Percentiles rank a stretch among this genome's conserved stretches.
Evolutionary conservation across 2,888 invertebrate genomes (phyloP).

Genomic region (Mythimna impura): DNA sequence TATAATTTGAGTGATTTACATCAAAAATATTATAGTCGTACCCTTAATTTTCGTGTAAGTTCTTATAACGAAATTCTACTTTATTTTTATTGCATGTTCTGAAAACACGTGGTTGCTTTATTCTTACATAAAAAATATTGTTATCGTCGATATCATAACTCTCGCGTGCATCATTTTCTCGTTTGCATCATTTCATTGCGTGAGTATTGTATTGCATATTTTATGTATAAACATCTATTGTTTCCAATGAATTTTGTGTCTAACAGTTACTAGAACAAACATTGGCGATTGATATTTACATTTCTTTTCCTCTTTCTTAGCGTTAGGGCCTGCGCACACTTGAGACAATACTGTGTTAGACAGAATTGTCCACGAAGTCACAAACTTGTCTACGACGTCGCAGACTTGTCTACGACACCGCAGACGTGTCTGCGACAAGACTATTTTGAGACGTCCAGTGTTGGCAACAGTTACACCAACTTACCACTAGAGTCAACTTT

Average conservation of each 20-base stretch:
- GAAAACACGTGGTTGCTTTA: background rate
- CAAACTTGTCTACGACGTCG: too few relatives aligned
- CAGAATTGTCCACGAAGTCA: too few relatives aligned
- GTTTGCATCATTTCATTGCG: background rate
- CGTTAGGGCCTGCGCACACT: background rate
- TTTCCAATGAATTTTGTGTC: background rate
- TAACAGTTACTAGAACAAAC: background rate
- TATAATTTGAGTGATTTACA: too few relatives aligned
- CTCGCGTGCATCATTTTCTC: background rate
- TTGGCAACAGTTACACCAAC: too few relatives aligned
- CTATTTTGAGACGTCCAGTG: too few relatives aligned
- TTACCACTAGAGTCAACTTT: too few relatives aligned
- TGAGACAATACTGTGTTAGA: too few relatives aligned
- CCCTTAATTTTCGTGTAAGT: too few relatives aligned
- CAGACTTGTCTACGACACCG: too few relatives aligned
- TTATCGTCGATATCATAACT: background rate
- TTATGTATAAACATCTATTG: background rate
- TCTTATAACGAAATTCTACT: too few relatives aligned
- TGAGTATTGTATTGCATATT: background rate
- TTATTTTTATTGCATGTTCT: background rate
- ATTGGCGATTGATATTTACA: background rate
- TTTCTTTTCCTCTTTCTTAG: background rate
- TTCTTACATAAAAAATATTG: background rate
- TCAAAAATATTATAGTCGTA: too few relatives aligned
- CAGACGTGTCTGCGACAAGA: too few relatives aligned